These are phyloP conservation scores for Campoletis sonorensis DNA, from an alignment of 1,140 invertebrate genomes.

Conservation along the genomic window DNA sequence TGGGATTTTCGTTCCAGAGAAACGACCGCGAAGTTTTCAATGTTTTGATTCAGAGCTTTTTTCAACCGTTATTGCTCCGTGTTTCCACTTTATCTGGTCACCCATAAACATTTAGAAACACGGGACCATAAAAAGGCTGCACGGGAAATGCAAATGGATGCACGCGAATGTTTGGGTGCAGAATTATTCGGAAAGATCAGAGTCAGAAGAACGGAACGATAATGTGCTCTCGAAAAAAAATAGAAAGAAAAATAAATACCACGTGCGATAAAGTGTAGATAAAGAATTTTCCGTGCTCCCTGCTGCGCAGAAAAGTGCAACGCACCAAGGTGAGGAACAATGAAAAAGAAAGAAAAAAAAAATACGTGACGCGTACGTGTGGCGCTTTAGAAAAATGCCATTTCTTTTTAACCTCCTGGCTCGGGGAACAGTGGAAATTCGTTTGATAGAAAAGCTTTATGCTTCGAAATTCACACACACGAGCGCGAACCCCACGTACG, in stretches of 20 bases:
- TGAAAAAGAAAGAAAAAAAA: too few relatives aligned
- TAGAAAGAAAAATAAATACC: too few relatives aligned
- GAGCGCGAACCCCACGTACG: background rate
- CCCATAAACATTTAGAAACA: background rate
- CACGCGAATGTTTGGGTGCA: background rate
- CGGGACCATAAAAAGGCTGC: background rate
- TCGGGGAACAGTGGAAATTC: too few relatives aligned
- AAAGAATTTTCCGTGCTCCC: background rate
- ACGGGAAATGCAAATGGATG: background rate
- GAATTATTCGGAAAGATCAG: conserved; percentile 33
- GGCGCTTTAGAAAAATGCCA: conserved; percentile 25
- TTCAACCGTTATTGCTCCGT: background rate
- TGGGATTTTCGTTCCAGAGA: too few relatives aligned
- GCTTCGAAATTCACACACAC: background rate
- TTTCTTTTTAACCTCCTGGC: conserved; percentile 10
- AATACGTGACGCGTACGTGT: background rate
- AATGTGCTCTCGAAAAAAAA: background rate
- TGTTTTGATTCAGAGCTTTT: too few relatives aligned
- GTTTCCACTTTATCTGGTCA: background rate
- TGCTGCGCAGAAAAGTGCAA: background rate
- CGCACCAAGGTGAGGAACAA: background rate
- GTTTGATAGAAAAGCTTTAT: background rate
- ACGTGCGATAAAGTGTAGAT: conserved; percentile 12
- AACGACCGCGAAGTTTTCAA: too few relatives aligned
- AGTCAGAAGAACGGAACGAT: conserved; percentile 5